Evolutionary conservation across 1,140 invertebrate species (phyloP), one percentile per base, ranked within the genome.

Genomic region (Whitmania pigra): DNA sequence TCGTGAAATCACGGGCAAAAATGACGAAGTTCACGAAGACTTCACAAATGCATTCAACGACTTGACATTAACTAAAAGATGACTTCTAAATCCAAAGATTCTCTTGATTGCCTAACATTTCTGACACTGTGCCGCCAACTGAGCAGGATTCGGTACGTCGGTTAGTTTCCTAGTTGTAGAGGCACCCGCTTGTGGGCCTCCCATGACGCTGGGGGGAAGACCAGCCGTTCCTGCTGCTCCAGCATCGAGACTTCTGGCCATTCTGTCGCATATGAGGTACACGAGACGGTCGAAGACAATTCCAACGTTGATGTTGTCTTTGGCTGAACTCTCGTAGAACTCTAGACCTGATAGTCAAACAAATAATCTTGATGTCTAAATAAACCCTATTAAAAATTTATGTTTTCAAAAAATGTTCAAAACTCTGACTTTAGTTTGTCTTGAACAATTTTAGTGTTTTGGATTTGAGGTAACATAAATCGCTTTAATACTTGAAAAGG

Each of bases 191-290:
- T 25, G 57, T 11, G 22, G 22, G 11, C 57, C 57, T 31, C 57
- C 57, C 22, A 63, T 63, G 57, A 63, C 57, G 57, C 18, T 63
- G 22, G 22, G 57, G 9, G 57, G 57, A 22, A 63, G 22, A 22
- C 57, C 57, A 25, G 22, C 15, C 22, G 57, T 31, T 31, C 57
- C 57, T 49, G 69, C 53, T 22, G 69, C 53, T 25, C 53, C 53
- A 7, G 69, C 49, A 53, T 82, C 81, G 13, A 82, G 75, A 73
- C 92, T 96, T 84, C 99, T 95, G 40, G 94, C 97, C 96, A 99
- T 99, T 86, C 97, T 98, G 87, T 99, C 95, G 83, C 96, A 99
- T 76, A 99, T 99, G 80, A 99, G 98, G 82, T 99, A 95, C 66
- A 99, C 96, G 78, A 99, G 85, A 74, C 94, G 75, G 73, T 82